Percentiles rank a stretch among this genome's conserved stretches.
Conservation (phyloP, 2,113 vertebrate species). For the Oreotrochilus melanogaster region DNA sequence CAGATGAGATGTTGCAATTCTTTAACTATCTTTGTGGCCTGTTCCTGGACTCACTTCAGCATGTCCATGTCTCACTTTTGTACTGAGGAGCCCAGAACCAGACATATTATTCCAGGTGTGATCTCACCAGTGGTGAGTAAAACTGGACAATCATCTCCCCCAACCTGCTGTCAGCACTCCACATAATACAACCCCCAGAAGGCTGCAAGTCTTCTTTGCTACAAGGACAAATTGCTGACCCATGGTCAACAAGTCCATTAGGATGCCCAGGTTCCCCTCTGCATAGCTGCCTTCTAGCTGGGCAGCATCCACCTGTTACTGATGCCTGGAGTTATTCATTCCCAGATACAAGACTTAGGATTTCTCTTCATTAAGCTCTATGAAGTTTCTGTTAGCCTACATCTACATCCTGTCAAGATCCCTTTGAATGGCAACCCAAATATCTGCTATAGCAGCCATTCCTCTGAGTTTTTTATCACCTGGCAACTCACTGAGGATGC, state of each 20-base stretch:
- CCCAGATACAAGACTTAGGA: not conserved
- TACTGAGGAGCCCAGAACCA: not conserved
- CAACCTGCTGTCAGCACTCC: not conserved
- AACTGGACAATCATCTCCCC: not conserved
- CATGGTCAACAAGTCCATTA: not conserved
- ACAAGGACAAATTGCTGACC: not conserved
- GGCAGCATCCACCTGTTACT: fast-evolving
- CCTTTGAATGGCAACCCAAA: not conserved
- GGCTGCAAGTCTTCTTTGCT: not conserved
- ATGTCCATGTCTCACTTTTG: not conserved
- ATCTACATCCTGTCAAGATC: not conserved
- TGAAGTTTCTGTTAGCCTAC: not conserved
- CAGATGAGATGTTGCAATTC: not conserved
- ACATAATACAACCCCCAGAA: not conserved
- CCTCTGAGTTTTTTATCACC: not conserved
- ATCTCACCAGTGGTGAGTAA: not conserved
- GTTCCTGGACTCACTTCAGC: not conserved
- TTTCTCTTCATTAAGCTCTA: not conserved
- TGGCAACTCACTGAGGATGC: not conserved
- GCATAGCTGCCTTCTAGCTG: not conserved
- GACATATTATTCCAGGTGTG: not conserved
- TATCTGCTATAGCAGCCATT: not conserved
- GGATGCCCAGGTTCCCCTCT: not conserved
- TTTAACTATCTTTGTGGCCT: not conserved
- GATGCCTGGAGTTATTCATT: not conserved